Percentiles rank a stretch among this genome's conserved stretches.
These are phyloP conservation scores for Heliconius sara DNA, from an alignment of 2,888 invertebrate genomes.

Conservation along the genomic window DNA sequence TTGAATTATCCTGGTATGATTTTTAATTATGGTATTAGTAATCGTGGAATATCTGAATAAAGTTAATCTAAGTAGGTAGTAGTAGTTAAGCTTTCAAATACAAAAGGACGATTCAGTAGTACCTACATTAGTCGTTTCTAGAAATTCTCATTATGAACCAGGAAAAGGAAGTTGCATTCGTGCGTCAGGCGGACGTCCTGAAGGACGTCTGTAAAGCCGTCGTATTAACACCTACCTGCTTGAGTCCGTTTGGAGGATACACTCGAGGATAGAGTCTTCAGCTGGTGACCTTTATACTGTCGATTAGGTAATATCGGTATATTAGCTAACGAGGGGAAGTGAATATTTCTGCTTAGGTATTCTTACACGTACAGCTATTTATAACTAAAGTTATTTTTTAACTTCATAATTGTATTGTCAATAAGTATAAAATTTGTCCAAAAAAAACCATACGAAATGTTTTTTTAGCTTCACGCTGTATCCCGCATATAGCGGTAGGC, in stretches of 20 bases:
- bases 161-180: constrained; percentile 2
- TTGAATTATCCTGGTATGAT: no score
- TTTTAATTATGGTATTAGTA: not conserved
- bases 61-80: not conserved
- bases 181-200: not conserved
- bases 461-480: no score
- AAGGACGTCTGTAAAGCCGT: not conserved
- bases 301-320: not conserved
- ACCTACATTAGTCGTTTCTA: not conserved
- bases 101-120: not conserved
- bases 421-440: no score
- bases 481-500: no score
- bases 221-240: not conserved
- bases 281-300: not conserved
- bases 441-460: no score
- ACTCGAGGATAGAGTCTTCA: not conserved
- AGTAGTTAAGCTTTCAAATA: no score
- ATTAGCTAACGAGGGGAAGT: no score
- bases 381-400: no score
- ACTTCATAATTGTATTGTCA: no score
- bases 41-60: not conserved
- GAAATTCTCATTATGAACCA: constrained; percentile 1
- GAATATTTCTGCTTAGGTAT: no score
- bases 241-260: not conserved
- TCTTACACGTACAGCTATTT: no score